Base-by-base conservation (phyloP, 2,888 invertebrate species). In the Meiosimyza platycephala region DNA sequence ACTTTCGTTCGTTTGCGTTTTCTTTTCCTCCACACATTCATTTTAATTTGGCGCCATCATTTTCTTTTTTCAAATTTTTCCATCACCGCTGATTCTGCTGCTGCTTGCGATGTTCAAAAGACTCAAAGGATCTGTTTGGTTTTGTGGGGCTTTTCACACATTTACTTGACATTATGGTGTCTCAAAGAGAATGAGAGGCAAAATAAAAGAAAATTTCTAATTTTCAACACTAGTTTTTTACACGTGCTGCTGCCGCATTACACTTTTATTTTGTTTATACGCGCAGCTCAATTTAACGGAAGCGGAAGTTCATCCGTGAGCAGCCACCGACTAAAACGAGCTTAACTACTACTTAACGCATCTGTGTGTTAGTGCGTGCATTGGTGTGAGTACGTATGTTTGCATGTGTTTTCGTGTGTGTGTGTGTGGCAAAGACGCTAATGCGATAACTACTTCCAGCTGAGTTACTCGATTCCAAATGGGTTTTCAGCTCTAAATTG, bases 371-470 rank as follows among this genome's bases (percentile, higher is more conserved):
- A 62, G 28, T 40, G 7, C 40, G 6, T 40, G 40, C 40, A 40
- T 40, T 40, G 40, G 40, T 0, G 6, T 40, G 40, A 40, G 40
- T 51, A 54, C 57, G 57, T 65, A 33, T 64, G 16, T 70, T 52
- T 62, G 13, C n/a, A 65, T 55, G 50, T 75, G 57, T 64, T 60
- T 68, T 66, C 74, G 62, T 72, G 67, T 72, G 67, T 69, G 40
- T 33, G 66, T 75, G 62, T 72, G 67, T 69, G 40, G 18, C 67
- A 72, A 78, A 76, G 73, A 64, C 76, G 77, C 79, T 80, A 81
- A 81, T 80, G 80, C 78, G 81, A 76, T 78, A 79, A 80, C 80
- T 81, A 79, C 78, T 83, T 82, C 77, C 83, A 80, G 80, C 82
- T 74, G 83, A 81, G 82, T 81, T 81, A 82, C 81, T 47, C n/a